phyloP scores from a whole-genome alignment of 2,888 invertebrate species.

The Miltochrista miniata region DNA sequence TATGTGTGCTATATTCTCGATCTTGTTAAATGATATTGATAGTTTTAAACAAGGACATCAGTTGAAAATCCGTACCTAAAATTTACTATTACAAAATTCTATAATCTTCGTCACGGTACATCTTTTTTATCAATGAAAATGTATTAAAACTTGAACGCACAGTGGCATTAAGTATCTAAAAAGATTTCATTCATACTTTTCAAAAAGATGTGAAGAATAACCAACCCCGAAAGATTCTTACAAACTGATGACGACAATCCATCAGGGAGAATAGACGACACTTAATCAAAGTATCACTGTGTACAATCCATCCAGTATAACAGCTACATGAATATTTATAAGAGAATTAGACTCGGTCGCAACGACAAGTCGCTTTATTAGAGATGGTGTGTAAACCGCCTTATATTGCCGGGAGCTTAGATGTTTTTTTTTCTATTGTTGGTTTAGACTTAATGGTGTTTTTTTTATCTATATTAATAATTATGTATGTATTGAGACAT shows the following conservation, averaged over 20 bases:
- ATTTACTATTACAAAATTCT: too few relatives aligned
- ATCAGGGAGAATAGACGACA: slow-evolving; percentile 66
- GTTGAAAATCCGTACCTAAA: too few relatives aligned
- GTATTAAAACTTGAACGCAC: neutral
- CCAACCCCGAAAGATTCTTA: slow-evolving; percentile 1
- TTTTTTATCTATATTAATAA: neutral
- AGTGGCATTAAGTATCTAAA: neutral
- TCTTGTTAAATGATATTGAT: too few relatives aligned
- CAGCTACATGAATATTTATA: slow-evolving; percentile 77
- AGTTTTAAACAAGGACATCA: too few relatives aligned
- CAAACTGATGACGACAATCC: slow-evolving; percentile 49
- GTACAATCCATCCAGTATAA: slow-evolving; percentile 54
- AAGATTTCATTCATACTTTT: too few relatives aligned
- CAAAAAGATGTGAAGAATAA: neutral
- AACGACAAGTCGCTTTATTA: slow-evolving; percentile 54
- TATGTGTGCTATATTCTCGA: too few relatives aligned
- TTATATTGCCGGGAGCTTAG: slow-evolving; percentile 54
- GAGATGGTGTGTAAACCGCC: slow-evolving; percentile 61
- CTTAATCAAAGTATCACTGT: slow-evolving; percentile 82
- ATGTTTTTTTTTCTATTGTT: slow-evolving; percentile 2
- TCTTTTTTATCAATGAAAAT: too few relatives aligned
- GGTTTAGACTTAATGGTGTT: neutral
- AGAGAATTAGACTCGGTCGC: slow-evolving; percentile 64
- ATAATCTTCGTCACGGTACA: too few relatives aligned
- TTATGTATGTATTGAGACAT: too few relatives aligned